phyloP scores from a whole-genome alignment of 2,888 invertebrate genomes.

The Pterostichus madidus region DNA sequence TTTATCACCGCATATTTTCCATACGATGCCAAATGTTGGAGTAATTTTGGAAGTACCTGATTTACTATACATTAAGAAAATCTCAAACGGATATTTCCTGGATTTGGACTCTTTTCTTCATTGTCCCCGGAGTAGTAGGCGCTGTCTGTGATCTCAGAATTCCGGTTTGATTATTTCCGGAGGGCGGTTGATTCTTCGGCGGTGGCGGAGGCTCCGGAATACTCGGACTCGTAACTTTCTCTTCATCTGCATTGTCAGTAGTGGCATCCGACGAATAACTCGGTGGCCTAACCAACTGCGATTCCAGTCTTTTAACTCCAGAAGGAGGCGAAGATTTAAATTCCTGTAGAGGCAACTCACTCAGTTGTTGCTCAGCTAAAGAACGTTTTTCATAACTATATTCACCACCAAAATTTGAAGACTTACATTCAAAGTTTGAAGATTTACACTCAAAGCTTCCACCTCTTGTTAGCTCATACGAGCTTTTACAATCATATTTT shows the following conservation, averaged over 20 bases:
- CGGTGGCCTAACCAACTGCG: conserved; percentile 75
- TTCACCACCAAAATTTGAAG: conserved; percentile 81
- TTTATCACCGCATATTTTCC: no score
- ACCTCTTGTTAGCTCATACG: conserved; percentile 79
- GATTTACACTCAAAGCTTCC: conserved; percentile 81
- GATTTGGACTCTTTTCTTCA: conserved; percentile 94
- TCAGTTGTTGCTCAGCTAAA: conserved; percentile 81
- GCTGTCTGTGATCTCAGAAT: conserved; percentile 82
- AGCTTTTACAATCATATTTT: conserved; percentile 73
- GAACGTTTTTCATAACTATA: conserved; percentile 83
- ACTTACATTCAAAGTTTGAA: conserved; percentile 78
- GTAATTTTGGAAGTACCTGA: background rate
- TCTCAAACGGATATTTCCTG: conserved; percentile 93
- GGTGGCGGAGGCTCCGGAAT: conserved; percentile 83
- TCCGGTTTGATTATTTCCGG: conserved; percentile 78
- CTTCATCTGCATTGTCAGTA: conserved; percentile 73
- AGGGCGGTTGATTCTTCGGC: conserved; percentile 79
- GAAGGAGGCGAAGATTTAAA: conserved; percentile 81
- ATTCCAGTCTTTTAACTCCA: conserved; percentile 78
- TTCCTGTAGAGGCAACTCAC: conserved; percentile 83
- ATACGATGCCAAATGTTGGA: no score
- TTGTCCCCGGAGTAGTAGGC: conserved; percentile 86
- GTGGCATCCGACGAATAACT: conserved; percentile 78
- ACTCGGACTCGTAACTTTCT: conserved; percentile 74
- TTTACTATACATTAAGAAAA: conserved; percentile 31